phyloP scores from a whole-genome alignment of 1,140 invertebrate species.

The Musca domestica region DNA sequence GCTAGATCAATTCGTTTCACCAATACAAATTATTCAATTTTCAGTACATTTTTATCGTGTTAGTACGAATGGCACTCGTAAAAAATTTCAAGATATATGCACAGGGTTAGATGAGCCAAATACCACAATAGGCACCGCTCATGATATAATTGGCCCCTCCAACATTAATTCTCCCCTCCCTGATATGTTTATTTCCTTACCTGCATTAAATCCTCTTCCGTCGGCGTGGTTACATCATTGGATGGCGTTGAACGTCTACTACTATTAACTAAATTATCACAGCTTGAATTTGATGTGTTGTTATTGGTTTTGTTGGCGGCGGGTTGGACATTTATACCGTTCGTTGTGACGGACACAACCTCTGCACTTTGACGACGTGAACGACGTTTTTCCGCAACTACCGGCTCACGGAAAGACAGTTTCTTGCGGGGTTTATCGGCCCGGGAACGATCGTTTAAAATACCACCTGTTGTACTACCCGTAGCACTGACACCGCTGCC shows the following conservation, averaged over 20 bases:
- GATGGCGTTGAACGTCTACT: constrained; percentile 11
- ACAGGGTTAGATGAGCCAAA: too few relatives aligned
- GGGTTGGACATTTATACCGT: constrained; percentile 2
- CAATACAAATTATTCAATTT: too few relatives aligned
- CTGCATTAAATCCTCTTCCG: constrained; percentile 11
- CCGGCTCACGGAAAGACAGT: constrained; percentile 79
- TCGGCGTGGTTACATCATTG: constrained; percentile 7
- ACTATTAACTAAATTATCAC: constrained; percentile 38
- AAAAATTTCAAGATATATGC: too few relatives aligned
- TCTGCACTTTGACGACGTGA: constrained; percentile 38
- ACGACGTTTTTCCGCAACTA: constrained; percentile 37
- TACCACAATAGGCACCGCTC: too few relatives aligned
- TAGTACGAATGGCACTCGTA: too few relatives aligned
- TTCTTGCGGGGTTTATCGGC: constrained; percentile 76
- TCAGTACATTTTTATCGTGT: too few relatives aligned
- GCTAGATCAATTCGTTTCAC: too few relatives aligned
- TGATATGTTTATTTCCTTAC: too few relatives aligned
- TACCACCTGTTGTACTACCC: constrained; percentile 16
- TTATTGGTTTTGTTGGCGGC: constrained; percentile 5
- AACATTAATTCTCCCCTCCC: too few relatives aligned
- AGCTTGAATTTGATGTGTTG: constrained; percentile 15
- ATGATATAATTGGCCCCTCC: too few relatives aligned
- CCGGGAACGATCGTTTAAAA: constrained; percentile 42
- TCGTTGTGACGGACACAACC: background rate
- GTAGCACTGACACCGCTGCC: constrained; percentile 17